These are phyloP conservation scores for Eulemur coronatus DNA, from an alignment of 2,797 vertebrate genomes.

Conservation along the genomic window DNA sequence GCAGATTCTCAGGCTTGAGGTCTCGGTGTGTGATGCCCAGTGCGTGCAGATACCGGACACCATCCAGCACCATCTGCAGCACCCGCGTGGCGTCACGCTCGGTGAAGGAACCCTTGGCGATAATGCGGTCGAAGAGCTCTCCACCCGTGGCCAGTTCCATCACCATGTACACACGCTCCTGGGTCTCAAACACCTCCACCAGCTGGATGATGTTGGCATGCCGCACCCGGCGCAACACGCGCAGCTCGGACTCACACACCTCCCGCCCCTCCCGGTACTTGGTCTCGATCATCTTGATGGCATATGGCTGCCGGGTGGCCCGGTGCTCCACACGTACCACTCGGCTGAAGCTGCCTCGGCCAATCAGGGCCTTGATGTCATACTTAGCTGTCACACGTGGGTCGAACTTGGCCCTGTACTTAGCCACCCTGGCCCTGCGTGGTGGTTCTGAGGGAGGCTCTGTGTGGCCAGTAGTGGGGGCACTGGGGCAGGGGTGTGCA, in stretches of 20 bases:
- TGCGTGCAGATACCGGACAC: constrained; percentile 95
- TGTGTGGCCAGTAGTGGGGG: constrained; percentile 35
- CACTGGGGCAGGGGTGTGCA: constrained; percentile 73
- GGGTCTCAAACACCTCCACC: constrained; percentile 98
- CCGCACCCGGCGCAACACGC: constrained; percentile 93
- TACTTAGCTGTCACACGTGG: constrained; percentile 98
- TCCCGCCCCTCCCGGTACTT: constrained; percentile 96
- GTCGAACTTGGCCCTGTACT: constrained; percentile 98
- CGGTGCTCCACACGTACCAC: constrained; percentile 98
- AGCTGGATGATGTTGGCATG: constrained; percentile 99
- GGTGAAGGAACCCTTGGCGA: constrained; percentile 97
- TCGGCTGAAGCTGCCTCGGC: constrained; percentile 96
- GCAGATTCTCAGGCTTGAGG: constrained; percentile 97
- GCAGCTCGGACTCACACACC: constrained; percentile 97
- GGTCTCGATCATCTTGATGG: constrained; percentile 99
- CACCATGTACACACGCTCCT: constrained; percentile 98
- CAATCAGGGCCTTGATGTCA: constrained; percentile 97
- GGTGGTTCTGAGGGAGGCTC: constrained; percentile 86
- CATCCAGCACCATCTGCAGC: constrained; percentile 98
- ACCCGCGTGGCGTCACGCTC: constrained; percentile 96
- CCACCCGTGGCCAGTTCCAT: constrained; percentile 99
- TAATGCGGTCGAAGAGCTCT: constrained; percentile 97
- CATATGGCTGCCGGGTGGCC: constrained; percentile 96
- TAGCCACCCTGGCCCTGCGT: constrained; percentile 94
- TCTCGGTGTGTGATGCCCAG: constrained; percentile 98